Conservation (phyloP, 2,797 vertebrate genomes). For the Halcyon badia region DNA sequence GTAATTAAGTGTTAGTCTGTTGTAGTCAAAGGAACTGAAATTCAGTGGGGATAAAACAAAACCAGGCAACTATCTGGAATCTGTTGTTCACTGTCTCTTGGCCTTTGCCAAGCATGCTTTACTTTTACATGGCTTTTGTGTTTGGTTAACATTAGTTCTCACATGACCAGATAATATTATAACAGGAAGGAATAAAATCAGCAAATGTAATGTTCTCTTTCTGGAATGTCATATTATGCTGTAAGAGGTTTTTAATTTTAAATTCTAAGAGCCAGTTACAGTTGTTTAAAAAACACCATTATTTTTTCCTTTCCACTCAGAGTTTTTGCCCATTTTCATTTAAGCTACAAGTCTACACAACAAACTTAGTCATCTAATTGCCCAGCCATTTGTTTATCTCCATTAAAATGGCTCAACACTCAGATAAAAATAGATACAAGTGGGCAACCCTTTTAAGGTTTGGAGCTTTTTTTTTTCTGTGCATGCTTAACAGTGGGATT, state of each 20-base stretch:
- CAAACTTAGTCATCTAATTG: not conserved
- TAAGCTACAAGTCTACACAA: not conserved
- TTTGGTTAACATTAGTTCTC: constrained; percentile 26
- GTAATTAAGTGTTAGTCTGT: constrained; percentile 13
- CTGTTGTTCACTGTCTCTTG: not conserved
- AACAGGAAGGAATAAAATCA: constrained; percentile 23
- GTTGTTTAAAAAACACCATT: not conserved
- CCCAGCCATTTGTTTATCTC: not conserved
- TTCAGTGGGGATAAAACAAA: constrained; percentile 1
- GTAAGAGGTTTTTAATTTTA: not conserved
- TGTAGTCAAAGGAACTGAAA: constrained; percentile 11
- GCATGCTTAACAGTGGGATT: constrained; percentile 33
- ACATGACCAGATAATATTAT: not conserved
- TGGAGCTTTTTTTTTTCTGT: not conserved
- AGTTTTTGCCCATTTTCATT: not conserved
- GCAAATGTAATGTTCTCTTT: not conserved
- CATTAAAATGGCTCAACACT: constrained; percentile 48
- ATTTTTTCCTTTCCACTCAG: not conserved
- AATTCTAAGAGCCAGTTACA: not conserved
- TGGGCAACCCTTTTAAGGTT: constrained; percentile 13
- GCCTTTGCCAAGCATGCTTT: not conserved
- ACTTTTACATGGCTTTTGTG: not conserved
- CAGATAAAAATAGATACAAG: constrained; percentile 56
- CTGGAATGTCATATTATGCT: not conserved
- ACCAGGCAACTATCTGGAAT: not conserved